A percentile compares a stretch with the other conserved stretches of the same genome.
phyloP scores from a whole-genome alignment of 2,113 vertebrate genomes.

The Hyla sarda region DNA sequence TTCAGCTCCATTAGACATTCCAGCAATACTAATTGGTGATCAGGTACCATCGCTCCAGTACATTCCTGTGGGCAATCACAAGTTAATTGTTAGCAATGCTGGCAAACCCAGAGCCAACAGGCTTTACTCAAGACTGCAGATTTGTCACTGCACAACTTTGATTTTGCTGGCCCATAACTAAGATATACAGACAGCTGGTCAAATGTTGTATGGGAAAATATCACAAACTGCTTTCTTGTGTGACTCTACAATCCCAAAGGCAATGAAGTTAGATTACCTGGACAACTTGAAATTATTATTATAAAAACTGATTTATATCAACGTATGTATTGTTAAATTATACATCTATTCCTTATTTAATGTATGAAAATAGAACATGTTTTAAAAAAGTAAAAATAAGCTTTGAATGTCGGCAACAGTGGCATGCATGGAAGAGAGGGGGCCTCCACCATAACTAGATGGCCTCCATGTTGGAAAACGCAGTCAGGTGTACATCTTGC shows the following conservation, averaged over 20 bases:
- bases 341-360: background rate
- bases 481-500: no score
- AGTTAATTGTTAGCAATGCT: conserved; percentile 59
- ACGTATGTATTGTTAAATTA: background rate
- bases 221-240: background rate
- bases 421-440: no score
- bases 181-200: conserved; percentile 19
- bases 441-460: no score
- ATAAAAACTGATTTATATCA: background rate
- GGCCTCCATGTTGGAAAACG: no score
- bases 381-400: no score
- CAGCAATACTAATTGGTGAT: conserved; percentile 51
- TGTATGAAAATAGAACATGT: no score
- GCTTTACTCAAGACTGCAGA: conserved; percentile 14
- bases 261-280: background rate
- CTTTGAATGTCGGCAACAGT: no score
- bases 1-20: conserved; percentile 47
- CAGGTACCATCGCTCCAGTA: conserved; percentile 38
- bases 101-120: conserved; percentile 37
- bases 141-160: conserved; percentile 23
- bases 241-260: background rate
- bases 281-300: no score
- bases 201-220: conserved; percentile 12
- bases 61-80: conserved; percentile 56
- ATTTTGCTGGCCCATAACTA: conserved; percentile 12